These are phyloP conservation scores for Caiman crocodilus DNA, from an alignment of 2,797 vertebrate species.

Conservation along the genomic window DNA sequence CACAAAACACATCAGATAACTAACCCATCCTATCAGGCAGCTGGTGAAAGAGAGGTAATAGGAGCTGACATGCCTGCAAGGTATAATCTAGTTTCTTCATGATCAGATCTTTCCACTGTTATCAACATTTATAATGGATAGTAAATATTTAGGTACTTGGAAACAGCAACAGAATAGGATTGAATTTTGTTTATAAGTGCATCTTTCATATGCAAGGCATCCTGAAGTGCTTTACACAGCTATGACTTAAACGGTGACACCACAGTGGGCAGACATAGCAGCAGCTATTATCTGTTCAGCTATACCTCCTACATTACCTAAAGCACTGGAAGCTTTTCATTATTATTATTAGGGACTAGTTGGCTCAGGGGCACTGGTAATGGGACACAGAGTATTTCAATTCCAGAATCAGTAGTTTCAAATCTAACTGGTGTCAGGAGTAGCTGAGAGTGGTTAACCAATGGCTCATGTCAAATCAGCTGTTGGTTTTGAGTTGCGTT, in stretches of 20 bases:
- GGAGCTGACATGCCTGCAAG: neutral
- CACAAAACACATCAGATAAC: neutral
- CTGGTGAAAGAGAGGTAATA: neutral
- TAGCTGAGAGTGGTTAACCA: fast-evolving
- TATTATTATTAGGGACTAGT: fast-evolving
- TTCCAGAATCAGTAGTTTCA: neutral
- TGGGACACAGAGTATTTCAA: fast-evolving
- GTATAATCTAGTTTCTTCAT: neutral
- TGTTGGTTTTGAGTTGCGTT: too few relatives aligned
- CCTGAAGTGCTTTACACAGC: neutral
- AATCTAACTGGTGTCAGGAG: fast-evolving
- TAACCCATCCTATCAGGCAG: neutral
- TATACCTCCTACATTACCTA: neutral
- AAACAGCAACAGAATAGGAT: slow-evolving; percentile 1
- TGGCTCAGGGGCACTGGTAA: neutral
- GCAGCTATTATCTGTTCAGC: slow-evolving; percentile 9
- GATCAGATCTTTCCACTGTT: neutral
- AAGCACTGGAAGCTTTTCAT: neutral
- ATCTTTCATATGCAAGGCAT: neutral
- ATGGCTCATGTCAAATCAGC: neutral
- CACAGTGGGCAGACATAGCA: neutral
- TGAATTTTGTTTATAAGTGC: neutral
- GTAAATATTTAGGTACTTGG: neutral
- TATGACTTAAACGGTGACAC: neutral
- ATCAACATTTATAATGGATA: neutral